These are phyloP conservation scores for Piscicola geometra DNA, from an alignment of 2,888 invertebrate genomes.

Conservation along the genomic window DNA sequence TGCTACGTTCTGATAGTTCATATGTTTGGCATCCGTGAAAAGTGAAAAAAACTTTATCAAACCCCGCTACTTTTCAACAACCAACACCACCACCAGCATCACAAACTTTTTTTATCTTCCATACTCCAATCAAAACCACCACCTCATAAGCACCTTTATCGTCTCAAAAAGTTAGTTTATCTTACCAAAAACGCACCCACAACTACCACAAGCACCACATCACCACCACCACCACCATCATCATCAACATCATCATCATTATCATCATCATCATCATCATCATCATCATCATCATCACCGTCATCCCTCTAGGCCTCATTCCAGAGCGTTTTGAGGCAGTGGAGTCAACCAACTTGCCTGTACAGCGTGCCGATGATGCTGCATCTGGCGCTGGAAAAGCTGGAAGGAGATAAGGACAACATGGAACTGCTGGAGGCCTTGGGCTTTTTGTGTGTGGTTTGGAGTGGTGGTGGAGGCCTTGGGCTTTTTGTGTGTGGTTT, in stretches of 20 bases:
- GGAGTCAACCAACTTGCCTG: slow-evolving; percentile 67
- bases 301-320: slow-evolving; percentile 18
- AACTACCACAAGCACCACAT: too few species aligned
- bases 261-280: slow-evolving; percentile 2
- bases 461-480: not conserved
- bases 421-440: slow-evolving; percentile 76
- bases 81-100: too few species aligned
- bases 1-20: too few species aligned
- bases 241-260: not conserved
- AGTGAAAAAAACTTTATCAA: too few species aligned
- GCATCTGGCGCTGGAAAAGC: slow-evolving; percentile 76
- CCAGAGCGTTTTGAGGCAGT: slow-evolving; percentile 72
- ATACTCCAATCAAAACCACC: too few species aligned
- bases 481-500: not conserved
- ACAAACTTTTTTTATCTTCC: too few species aligned
- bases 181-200: not conserved
- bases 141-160: too few species aligned
- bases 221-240: not conserved
- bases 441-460: slow-evolving; percentile 64
- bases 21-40: too few species aligned
- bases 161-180: not conserved
- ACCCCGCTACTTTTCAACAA: too few species aligned
- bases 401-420: slow-evolving; percentile 65
- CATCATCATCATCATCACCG: slow-evolving; percentile 20
- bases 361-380: slow-evolving; percentile 64